Evolutionary conservation across 2,797 vertebrate species (phyloP).

Genomic region (Hemibagrus guttatus): DNA sequence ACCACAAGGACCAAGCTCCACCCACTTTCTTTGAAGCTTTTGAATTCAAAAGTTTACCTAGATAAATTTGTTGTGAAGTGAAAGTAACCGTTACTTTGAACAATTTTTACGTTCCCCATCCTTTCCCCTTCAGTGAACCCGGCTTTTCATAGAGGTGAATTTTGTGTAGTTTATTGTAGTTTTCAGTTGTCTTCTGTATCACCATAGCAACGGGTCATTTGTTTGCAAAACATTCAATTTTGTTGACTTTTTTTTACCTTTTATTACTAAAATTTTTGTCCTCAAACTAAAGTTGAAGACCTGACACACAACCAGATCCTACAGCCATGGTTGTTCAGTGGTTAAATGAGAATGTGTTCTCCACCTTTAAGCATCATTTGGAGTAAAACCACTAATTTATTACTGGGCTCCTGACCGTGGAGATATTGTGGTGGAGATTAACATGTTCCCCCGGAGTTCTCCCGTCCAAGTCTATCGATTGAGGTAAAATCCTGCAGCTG

Average conservation of each 20-base stretch:
- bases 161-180: not conserved
- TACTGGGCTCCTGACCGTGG: not conserved
- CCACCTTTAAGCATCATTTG: not conserved
- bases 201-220: not conserved
- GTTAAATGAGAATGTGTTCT: not conserved
- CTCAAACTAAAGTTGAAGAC: not conserved
- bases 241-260: not conserved
- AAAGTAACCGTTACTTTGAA: not conserved
- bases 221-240: not conserved
- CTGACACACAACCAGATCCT: not conserved
- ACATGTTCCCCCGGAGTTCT: not conserved
- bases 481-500: slow-evolving; percentile 3
- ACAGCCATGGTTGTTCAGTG: not conserved
- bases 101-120: not conserved
- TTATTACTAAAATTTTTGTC: not conserved
- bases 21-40: not conserved
- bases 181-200: not conserved
- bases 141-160: not conserved
- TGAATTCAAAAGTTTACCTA: not conserved
- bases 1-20: not conserved
- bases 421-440: not conserved
- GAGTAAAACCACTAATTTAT: not conserved
- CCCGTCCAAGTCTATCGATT: not conserved
- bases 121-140: not conserved
- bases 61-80: not conserved